phyloP scores from a whole-genome alignment of 1,140 invertebrate genomes.

The Steinernema feltiae region DNA sequence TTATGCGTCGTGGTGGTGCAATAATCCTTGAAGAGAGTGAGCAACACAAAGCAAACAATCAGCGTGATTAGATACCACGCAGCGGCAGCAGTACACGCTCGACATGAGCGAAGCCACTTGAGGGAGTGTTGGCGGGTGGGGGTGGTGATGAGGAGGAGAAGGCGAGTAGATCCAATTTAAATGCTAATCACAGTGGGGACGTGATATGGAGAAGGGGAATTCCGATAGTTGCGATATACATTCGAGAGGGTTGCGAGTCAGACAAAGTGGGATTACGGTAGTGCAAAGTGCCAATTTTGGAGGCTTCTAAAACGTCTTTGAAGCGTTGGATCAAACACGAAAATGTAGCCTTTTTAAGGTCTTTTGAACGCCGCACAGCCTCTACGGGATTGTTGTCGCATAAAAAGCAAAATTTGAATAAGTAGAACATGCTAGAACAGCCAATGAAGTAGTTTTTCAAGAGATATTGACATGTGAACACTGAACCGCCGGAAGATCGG shows the following conservation, averaged over 20 bases:
- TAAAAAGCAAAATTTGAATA: too few relatives aligned
- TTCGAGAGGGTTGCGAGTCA: background rate
- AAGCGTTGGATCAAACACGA: too few relatives aligned
- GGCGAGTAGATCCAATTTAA: background rate
- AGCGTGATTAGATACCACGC: constrained; percentile 8
- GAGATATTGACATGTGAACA: too few relatives aligned
- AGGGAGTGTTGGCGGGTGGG: background rate
- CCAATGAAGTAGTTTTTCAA: too few relatives aligned
- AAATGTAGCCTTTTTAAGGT: too few relatives aligned
- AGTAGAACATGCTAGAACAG: too few relatives aligned
- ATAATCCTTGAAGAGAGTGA: background rate
- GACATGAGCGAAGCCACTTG: constrained; percentile 12
- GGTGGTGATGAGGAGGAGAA: background rate
- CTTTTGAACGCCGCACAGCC: too few relatives aligned
- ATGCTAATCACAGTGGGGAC: background rate
- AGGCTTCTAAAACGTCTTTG: too few relatives aligned
- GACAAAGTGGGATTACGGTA: too few relatives aligned
- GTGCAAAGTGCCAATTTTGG: too few relatives aligned
- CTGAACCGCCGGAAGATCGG: too few relatives aligned
- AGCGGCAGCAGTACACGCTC: background rate
- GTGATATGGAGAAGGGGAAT: background rate
- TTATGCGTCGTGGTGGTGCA: background rate
- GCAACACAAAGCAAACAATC: background rate
- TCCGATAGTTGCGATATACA: background rate
- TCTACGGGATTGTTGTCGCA: too few relatives aligned